Evolutionary conservation across 2,113 vertebrate genomes (phyloP).

Genomic region (Blennius ocellaris): DNA sequence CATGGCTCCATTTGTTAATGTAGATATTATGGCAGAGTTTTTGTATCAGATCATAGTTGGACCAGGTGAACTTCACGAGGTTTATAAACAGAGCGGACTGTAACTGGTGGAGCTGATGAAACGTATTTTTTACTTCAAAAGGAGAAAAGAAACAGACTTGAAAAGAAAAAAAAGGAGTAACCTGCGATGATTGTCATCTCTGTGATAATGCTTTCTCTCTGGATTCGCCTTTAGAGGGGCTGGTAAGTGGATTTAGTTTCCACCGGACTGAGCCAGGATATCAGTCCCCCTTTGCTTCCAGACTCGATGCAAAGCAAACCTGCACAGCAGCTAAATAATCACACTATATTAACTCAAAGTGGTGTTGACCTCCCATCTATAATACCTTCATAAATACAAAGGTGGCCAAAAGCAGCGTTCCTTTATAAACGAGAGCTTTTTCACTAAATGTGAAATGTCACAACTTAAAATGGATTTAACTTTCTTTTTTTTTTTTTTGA

Average conservation of each 20-base stretch:
- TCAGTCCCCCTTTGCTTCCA: not conserved
- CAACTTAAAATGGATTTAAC: not conserved
- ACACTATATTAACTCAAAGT: not conserved
- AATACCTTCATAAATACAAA: slow-evolving; percentile 3
- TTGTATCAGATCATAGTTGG: too few species aligned
- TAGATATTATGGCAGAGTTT: too few species aligned
- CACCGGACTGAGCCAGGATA: not conserved
- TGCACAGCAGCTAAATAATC: not conserved
- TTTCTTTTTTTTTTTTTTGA: too few species aligned
- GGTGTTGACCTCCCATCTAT: not conserved
- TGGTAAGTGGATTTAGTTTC: not conserved
- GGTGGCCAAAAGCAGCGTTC: slow-evolving; percentile 8
- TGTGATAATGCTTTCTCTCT: not conserved
- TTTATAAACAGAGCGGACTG: too few species aligned
- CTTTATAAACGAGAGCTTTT: not conserved
- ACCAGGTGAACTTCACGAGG: too few species aligned
- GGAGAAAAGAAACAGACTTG: not conserved
- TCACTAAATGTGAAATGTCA: slow-evolving; percentile 3
- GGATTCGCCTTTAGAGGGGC: slow-evolving; percentile 5
- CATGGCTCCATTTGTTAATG: too few species aligned
- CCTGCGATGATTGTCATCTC: not conserved
- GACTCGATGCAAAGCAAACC: slow-evolving; percentile 4
- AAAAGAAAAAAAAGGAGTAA: not conserved
- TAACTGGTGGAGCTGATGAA: not conserved
- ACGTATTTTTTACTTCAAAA: not conserved